These are phyloP conservation scores for Macroramphosus scolopax DNA, from an alignment of 2,797 vertebrate genomes.

Conservation along the genomic window DNA sequence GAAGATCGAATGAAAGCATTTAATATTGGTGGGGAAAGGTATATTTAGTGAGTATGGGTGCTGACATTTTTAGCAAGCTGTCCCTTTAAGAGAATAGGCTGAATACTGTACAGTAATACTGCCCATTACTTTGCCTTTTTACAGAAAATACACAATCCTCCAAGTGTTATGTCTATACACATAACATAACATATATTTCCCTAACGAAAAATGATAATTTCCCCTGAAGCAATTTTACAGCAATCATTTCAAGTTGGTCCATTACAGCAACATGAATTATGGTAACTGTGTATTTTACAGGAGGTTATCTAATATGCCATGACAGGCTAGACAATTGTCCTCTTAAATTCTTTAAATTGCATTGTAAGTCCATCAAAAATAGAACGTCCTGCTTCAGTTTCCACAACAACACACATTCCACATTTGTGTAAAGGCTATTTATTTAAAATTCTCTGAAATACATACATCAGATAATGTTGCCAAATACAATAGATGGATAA, in stretches of 20 bases:
- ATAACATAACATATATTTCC: constrained; percentile 1
- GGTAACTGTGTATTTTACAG: constrained; percentile 3
- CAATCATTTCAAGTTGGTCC: no score
- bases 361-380: not conserved
- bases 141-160: constrained; percentile 12
- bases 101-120: no score
- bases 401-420: constrained; percentile 47
- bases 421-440: constrained; percentile 47
- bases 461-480: constrained; percentile 20
- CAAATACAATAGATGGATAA: constrained; percentile 11
- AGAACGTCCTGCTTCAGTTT: constrained; percentile 9
- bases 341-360: constrained; percentile 1
- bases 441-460: constrained; percentile 46
- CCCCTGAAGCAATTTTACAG: not conserved
- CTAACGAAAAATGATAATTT: no score
- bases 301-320: not conserved
- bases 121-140: constrained; percentile 34
- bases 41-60: constrained; percentile 5
- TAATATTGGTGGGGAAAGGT: not conserved
- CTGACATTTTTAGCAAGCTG: constrained; percentile 31
- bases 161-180: constrained; percentile 15
- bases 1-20: not conserved
- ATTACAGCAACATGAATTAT: not conserved
- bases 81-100: constrained; percentile 55
- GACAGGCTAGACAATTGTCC: constrained; percentile 8